Base-by-base conservation (phyloP, 2,797 vertebrate genomes). In the Lepilemur septentrionalis region DNA sequence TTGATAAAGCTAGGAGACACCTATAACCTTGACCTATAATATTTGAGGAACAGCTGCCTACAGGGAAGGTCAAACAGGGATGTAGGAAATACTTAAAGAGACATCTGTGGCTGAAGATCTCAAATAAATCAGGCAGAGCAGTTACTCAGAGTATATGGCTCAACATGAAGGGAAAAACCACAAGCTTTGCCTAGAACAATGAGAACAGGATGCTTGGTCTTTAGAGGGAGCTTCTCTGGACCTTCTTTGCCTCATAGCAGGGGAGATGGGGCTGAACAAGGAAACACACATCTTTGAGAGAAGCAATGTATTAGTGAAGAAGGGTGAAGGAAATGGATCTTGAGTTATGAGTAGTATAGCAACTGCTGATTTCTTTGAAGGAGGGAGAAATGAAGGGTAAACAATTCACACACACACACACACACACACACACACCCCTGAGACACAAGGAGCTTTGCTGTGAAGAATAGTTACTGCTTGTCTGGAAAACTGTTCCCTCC, bases 21-120 rank as follows among this genome's bases (percentile, higher is more conserved):
- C 48, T 67, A 18, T 78, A 79, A 93, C n/a, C 65, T 78, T 92
- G 61, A 97, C 89, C 61, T 92, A 65, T 32, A 88, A 72, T 63
- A 65, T 38, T 30, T 75, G 41, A 89, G 57, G 25, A 95, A 59
- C 11, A 63, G 8, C 63, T 79, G 41, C 46, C 76, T 59, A 3
- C 43, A 75, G 63, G 11, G 8, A 73, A 87, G 46, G 23, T 80
- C 70, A 87, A 76, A 72, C 9, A 46, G 41, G 17, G 76, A 35
- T 12, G 41, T 1, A 32, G n/a, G 13, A 35, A 90, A 88, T 65
- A 30, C 15, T 30, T 50, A 63, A 52, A 89, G 25, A 73, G 81
- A 35, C 23, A 78, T n/a, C 28, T 82, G 61, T 52, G 30, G 11
- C 35, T 35, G 41, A 50, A 70, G 25, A 88, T 11, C 81, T 63